Evolutionary conservation across 2,888 invertebrate genomes (phyloP), one percentile per base, ranked within the genome.

Genomic region (Crossocerus cetratus): DNA sequence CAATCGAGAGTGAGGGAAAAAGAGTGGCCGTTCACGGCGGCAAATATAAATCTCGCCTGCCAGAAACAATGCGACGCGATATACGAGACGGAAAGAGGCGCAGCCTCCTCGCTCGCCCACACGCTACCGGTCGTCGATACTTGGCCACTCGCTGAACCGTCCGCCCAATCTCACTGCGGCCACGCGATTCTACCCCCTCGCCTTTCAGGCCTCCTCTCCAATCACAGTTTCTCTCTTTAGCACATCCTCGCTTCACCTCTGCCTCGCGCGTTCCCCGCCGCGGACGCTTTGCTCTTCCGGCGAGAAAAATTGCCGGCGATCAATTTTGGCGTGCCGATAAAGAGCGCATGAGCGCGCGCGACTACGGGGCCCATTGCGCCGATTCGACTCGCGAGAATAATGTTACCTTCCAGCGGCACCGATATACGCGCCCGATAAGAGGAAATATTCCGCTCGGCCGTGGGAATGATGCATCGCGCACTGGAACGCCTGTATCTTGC

Each of bases 1-100:
- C 84, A 79, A 85, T 84, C 83, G 83, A 79, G 78, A 77, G 85
- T 83, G 83, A 79, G 78, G 77, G 85, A 84, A 85, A 85, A 85
- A 85, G 84, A 16, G 49, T 76, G 83, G 83, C 71, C 75, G 83
- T 74, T 70, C 77, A 73, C 77, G 81, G 68, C 78, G 83, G 82
- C 78, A 77, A 81, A 78, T 79, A 86, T 84, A 86, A 86, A 86
- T 86, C 86, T 79, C 60, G 69, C 71, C 78, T 83, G 84, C 84
- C 85, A 84, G 83, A 85, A 85, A 86, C 86, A 86, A 86, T 82
- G 80, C 86, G 74, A 77, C 72, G 80, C 83, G 82, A 70, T 77
- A 72, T 77, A 75, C 75, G 75, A 78, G 74, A 75, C 67, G 80
- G 76, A 80, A 81, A 79, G 83, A 69, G 78, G 70, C 76, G 80